Conservation (phyloP, 2,113 vertebrate species). For the Calypte anna region DNA sequence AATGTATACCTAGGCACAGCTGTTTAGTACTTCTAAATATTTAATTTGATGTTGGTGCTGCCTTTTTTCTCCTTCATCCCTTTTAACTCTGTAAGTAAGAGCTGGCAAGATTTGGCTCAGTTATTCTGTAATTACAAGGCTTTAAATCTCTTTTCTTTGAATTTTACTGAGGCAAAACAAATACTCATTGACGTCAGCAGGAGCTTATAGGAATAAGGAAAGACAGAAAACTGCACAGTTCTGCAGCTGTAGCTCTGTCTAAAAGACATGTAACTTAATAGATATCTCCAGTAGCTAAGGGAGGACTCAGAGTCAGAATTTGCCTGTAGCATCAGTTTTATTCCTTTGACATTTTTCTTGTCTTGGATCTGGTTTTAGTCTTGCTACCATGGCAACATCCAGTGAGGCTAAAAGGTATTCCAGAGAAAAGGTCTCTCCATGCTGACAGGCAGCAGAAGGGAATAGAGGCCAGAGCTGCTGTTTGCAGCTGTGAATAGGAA, state of each 20-base stretch:
- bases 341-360: conserved; percentile 28
- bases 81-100: background rate
- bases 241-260: conserved; percentile 1
- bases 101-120: background rate
- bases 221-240: background rate
- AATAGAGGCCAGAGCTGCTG: background rate
- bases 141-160: conserved; percentile 29
- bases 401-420: conserved; percentile 60
- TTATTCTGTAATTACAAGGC: conserved; percentile 20
- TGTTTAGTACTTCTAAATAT: background rate
- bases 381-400: conserved; percentile 65
- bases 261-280: conserved; percentile 41
- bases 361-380: conserved; percentile 55
- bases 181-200: conserved; percentile 38
- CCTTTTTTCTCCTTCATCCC: background rate
- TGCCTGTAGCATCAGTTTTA: conserved; percentile 4
- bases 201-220: background rate
- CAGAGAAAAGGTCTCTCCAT: conserved; percentile 17
- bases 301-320: background rate
- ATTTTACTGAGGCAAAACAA: conserved; percentile 42
- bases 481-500: background rate
- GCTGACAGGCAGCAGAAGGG: conserved; percentile 14
- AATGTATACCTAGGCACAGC: background rate
- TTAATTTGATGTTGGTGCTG: conserved; percentile 20
- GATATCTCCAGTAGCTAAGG: background rate